Evolutionary conservation across 1,140 invertebrate species (phyloP), one percentile per base, ranked within the genome.

Genomic region (Brachionus plicatilis): DNA sequence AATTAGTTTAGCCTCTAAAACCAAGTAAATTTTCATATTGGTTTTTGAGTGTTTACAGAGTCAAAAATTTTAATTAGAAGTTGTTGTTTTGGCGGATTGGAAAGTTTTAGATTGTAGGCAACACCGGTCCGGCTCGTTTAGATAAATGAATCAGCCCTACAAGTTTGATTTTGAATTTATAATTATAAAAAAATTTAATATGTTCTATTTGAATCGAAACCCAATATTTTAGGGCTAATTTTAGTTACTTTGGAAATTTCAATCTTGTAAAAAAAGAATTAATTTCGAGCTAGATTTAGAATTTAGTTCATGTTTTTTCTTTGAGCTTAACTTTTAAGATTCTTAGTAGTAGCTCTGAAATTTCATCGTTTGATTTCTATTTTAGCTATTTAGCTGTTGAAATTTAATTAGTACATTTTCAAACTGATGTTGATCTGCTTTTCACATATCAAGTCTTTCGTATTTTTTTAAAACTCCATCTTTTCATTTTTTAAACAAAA

Each of bases 131-230:
- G 53, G 53, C 3, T 60, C n/a, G 53, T 72, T 72, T 20, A 72
- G 68, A 72, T 72, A 72, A 72, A 72, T 72, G 33, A 72, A 72
- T 72, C 41, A 72, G 37, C 66, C 27, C 37, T 17, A 43, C 33
- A 41, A 43, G 33, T 20, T 43, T 41, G 68, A 43, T 72, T 72
- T 72, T 17, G 37, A 72, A 43, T 72, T 72, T 43, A 72, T 72
- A 72, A 72, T 72, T 41, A 72, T 41, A 20, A 60, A 60, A 20
- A 60, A 37, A 37, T 37, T 47, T 47, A 12, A 47, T 47, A 47
- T 47, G 45, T 60, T 60, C 9, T 60, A 60, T 60, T 60, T 60
- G 53, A 60, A 60, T 60, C 53, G 53, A 60, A 60, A 60, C 53
- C 53, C 53, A 20, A 60, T 60, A 60, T 60, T 60, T 60, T 60